Evolutionary conservation across 2,888 invertebrate genomes (phyloP), one percentile per base, ranked within the genome.

Genomic region (Zeuzera pyrina): DNA sequence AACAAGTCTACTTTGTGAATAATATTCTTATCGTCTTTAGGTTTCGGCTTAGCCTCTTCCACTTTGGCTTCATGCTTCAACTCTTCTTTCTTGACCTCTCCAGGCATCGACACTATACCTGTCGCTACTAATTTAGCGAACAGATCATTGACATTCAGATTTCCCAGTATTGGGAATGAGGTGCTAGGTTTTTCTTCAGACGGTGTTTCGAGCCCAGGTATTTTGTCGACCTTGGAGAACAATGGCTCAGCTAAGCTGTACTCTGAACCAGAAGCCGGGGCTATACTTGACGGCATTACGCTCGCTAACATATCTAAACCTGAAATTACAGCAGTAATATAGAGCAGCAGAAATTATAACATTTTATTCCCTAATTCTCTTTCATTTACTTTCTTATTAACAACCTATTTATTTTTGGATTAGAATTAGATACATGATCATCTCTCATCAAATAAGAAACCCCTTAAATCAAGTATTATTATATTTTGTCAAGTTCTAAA

Each of bases 71-170:
- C 1, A 30, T 39, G 41, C 14, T 61, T 56, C 1, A 31, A 39
- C 3, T 68, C 62, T 2, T 44, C 45, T 24, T 62, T 65, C 5
- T 21, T 19, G 8, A 5, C 23, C 1, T 40, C 39, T 11, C 27
- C 29, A 1, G 53, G 25, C 37, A 47, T 44, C 15, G 63, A 58
- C 2, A 79, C 76, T 1, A 77, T 73, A 7, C 81, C 97, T 2
- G 92, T 91, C 0, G 92, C 92, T 1, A 96, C 89, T 4, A 97
- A 73, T 65, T 94, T 93, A 39, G 92, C 90, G 59, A 95, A 93
- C 15, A 97, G 74, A 44, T 94, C 93, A 39, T 88, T 91, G 13
- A 97, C 91, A 53, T 95, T 93, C 2, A 90, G 64, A 34, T 72
- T 68, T 12, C 70, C 62, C 0, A 84, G 56, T 7, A 59, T 41